Base-by-base conservation (phyloP, 2,113 vertebrate genomes). In the Malurus alboscapulatus region DNA sequence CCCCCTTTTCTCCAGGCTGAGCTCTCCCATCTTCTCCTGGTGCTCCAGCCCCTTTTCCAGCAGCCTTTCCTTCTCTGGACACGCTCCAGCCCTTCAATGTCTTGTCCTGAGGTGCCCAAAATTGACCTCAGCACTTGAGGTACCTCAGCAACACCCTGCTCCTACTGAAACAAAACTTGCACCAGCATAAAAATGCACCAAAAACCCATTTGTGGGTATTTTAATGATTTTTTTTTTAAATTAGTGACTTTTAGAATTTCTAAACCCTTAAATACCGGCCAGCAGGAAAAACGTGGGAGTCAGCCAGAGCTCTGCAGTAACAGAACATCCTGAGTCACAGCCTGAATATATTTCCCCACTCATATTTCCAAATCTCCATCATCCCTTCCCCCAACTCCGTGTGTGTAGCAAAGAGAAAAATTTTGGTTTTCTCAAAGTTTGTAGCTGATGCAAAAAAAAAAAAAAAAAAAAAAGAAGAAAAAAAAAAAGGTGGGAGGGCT, bases 81-180 rank as follows among this genome's bases (percentile, higher is more conserved):
- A 0, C 0, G 0, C 62, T 69, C 67, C 74, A 74, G 29, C 13
- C 3, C 18, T 38, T 75, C 74, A 27, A 0, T 2, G 8, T 42
- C 32, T 6, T 24, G 12, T 7, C 18, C 24, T 42, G 55, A 47
- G 16, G 8, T 9, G 2, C 5, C 25, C 30, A 55, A 19, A 69
- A 21, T 16, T 38, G 26, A 30, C 12, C 38, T 18, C 55, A 59
- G 12, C 1, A 4, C 9, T 40, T 0, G 0, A 71, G 24, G 5
- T 29, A 14, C 14, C 58, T 17, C 58, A 29, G 42, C 42, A n/a
- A 16, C 13, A 7, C 7, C 14, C 20, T 25, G 7, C 5, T 10
- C 8, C 29, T 44, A 17, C 30, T 68, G 59, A 32, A 22, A 25
- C 10, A 48, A 45, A 63, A 32, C 13, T 63, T 42, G 4, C 20